Conservation (phyloP, 2,888 invertebrate genomes). For the Brassicogethes aeneus region DNA sequence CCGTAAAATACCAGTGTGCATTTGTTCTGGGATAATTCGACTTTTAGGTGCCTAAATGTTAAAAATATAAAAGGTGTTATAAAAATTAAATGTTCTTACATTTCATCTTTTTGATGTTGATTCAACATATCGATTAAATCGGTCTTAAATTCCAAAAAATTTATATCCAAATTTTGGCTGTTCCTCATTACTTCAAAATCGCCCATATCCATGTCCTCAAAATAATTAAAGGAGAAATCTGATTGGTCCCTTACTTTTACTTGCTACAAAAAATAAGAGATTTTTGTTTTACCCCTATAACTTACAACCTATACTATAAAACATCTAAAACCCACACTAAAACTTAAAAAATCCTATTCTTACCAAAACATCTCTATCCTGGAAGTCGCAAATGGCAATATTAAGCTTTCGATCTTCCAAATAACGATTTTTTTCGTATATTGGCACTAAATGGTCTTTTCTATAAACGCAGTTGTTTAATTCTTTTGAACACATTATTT, state of each 20-base stretch:
- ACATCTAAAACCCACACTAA: no score
- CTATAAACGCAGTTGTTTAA: constrained; percentile 24
- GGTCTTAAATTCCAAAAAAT: constrained; percentile 33
- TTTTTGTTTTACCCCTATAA: background rate
- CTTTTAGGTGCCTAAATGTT: constrained; percentile 30
- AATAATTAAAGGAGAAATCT: constrained; percentile 34
- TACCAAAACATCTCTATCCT: constrained; percentile 18
- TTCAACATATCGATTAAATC: constrained; percentile 35
- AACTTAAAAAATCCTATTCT: constrained; percentile 6
- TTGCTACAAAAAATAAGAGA: constrained; percentile 23
- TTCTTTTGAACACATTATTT: no score
- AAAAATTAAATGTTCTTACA: constrained; percentile 18
- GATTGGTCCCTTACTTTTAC: constrained; percentile 29
- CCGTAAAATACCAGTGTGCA: constrained; percentile 35
- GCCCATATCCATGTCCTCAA: constrained; percentile 27
- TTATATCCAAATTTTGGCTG: constrained; percentile 35
- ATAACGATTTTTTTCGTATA: constrained; percentile 14
- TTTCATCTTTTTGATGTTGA: constrained; percentile 26
- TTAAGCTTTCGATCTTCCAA: constrained; percentile 19
- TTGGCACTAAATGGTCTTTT: constrained; percentile 18
- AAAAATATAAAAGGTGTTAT: constrained; percentile 4
- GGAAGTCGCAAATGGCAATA: constrained; percentile 17
- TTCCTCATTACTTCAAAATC: constrained; percentile 31
- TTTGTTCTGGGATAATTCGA: constrained; percentile 21
- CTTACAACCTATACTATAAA: background rate